Evolutionary conservation across 2,888 invertebrate genomes (phyloP).

Genomic region (Amphipoea oculea): DNA sequence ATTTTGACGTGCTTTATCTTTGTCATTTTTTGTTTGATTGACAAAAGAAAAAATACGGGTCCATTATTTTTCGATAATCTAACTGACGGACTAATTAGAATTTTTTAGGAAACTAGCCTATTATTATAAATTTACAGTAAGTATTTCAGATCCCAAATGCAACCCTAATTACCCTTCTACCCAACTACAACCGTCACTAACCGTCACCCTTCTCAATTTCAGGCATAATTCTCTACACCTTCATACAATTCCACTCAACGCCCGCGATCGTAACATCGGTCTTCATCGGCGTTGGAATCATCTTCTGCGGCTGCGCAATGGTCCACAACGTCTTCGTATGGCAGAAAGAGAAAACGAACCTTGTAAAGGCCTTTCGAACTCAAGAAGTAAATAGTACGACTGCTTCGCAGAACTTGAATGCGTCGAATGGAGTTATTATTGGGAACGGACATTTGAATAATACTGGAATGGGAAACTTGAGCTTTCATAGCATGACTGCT

Average conservation of each 20-base stretch:
- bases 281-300: slow-evolving; percentile 96
- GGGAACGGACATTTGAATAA: slow-evolving; percentile 86
- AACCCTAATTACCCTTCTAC: too few relatives aligned
- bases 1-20: too few relatives aligned
- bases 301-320: slow-evolving; percentile 98
- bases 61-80: too few relatives aligned
- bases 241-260: slow-evolving; percentile 97
- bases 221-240: slow-evolving; percentile 98
- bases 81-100: too few relatives aligned
- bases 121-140: too few relatives aligned
- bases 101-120: too few relatives aligned
- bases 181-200: background rate
- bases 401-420: slow-evolving; percentile 75
- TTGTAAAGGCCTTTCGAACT: slow-evolving; percentile 92
- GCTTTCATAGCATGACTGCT: slow-evolving; percentile 84
- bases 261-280: slow-evolving; percentile 97
- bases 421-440: slow-evolving; percentile 83
- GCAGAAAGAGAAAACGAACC: slow-evolving; percentile 97
- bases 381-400: slow-evolving; percentile 80
- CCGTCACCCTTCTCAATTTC: slow-evolving; percentile 75
- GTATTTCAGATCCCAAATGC: background rate
- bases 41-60: too few relatives aligned
- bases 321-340: slow-evolving; percentile 98
- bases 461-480: slow-evolving; percentile 82
- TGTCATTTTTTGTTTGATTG: too few relatives aligned